Percentiles rank a stretch among this genome's conserved stretches.
phyloP scores from a whole-genome alignment of 2,797 vertebrate genomes.

The Coreius guichenoti region DNA sequence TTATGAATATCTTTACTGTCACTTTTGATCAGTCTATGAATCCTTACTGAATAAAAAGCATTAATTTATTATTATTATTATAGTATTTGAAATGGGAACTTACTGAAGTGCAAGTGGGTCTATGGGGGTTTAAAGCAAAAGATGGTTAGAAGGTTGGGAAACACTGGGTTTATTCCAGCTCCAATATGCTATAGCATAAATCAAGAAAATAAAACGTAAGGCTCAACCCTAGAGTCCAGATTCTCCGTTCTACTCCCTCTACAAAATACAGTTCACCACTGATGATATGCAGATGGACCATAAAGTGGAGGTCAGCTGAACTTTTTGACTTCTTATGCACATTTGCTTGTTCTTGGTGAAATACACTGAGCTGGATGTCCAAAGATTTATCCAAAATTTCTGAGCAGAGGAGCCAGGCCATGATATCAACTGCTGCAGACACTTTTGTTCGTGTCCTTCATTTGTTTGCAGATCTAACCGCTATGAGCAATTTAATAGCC shows the following conservation, averaged over 20 bases:
- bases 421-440: neutral
- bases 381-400: neutral
- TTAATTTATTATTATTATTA: neutral
- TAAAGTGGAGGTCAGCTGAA: conserved; percentile 21
- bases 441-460: neutral
- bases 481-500: conserved; percentile 49
- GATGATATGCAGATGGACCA: conserved; percentile 19
- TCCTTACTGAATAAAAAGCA: neutral
- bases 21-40: neutral
- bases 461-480: conserved; percentile 28
- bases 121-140: neutral
- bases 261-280: conserved; percentile 1
- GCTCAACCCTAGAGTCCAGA: neutral
- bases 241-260: neutral
- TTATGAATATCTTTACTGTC: neutral
- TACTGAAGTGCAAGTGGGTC: neutral
- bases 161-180: conserved; percentile 23
- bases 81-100: neutral
- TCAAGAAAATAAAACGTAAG: conserved; percentile 20
- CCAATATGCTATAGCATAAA: conserved; percentile 23
- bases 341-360: neutral
- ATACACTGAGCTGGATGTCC: neutral
- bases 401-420: neutral
- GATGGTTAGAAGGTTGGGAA: neutral
- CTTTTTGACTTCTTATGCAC: neutral